A percentile compares a stretch with the other conserved stretches of the same genome.
phyloP scores from a whole-genome alignment of 2,888 invertebrate genomes.

The Amphimallon solstitiale region DNA sequence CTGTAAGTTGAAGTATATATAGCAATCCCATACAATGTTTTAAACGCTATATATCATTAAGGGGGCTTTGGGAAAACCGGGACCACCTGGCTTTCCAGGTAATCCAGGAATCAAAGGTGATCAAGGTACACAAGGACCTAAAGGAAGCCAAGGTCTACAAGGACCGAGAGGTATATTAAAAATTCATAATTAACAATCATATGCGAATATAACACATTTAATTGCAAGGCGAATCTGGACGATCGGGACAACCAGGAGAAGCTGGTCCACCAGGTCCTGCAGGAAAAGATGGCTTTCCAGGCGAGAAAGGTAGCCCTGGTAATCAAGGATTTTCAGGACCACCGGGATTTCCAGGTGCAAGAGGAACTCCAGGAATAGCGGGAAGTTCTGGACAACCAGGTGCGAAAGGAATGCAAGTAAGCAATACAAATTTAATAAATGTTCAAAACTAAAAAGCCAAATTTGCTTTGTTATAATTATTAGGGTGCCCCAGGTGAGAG shows the following conservation, averaged over 20 bases:
- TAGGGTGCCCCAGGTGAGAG: slow-evolving; percentile 82
- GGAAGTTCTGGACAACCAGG: slow-evolving; percentile 81
- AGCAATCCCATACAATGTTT: background rate
- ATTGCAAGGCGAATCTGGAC: slow-evolving; percentile 74
- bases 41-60: slow-evolving; percentile 53
- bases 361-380: slow-evolving; percentile 79
- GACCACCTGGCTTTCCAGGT: slow-evolving; percentile 87
- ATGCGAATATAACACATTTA: background rate
- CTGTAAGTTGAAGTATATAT: slow-evolving; percentile 64
- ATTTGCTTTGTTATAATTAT: background rate
- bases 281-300: slow-evolving; percentile 84
- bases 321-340: slow-evolving; percentile 76
- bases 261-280: slow-evolving; percentile 77
- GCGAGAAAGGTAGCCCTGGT: slow-evolving; percentile 84
- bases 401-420: slow-evolving; percentile 78
- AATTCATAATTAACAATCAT: background rate
- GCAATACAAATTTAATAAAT: slow-evolving; percentile 37
- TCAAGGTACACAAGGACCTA: slow-evolving; percentile 77
- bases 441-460: background rate
- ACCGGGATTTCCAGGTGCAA: slow-evolving; percentile 84
- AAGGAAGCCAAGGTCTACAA: slow-evolving; percentile 84
- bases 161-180: slow-evolving; percentile 72
- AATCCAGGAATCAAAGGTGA: slow-evolving; percentile 84
- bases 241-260: slow-evolving; percentile 81
- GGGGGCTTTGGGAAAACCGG: slow-evolving; percentile 84